Evolutionary conservation across 2,113 vertebrate species (phyloP), one percentile per base, ranked within the genome.

Genomic region (Microcebus ravelobensis): DNA sequence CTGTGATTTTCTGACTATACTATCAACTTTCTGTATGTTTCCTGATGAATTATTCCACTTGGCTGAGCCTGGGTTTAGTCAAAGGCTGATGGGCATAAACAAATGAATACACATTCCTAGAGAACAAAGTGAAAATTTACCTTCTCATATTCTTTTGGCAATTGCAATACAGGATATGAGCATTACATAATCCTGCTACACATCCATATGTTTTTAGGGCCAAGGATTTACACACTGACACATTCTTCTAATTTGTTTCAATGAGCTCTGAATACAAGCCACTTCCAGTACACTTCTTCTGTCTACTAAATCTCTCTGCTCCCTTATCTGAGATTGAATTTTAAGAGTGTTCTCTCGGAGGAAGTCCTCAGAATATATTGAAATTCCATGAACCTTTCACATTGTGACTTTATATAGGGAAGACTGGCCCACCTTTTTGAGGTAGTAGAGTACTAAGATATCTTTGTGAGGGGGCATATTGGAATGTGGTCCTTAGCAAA

Each of bases 41-140:
- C 27, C 29, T 67, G 81, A 87, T 94, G 71, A 96, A 73, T 96
- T 73, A 82, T 82, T 82, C 48, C 17, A 45, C 31, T 96, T 87
- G 94, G 57, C 84, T 81, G 55, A 97, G 83, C 31, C 50, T 45
- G 50, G 63, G 31, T 63, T 67, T 90, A 86, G 65, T 68, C 55
- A 93, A 79, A 61, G 25, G 61, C 48, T 87, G 74, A 88, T 29
- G 8, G 17, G 15, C 23, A 79, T 86, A 77, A 91, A 74, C 27
- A 45, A 87, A 85, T 84, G 79, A 96, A 93, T 7, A 34, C 20
- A 55, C 68, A 65, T 96, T 96, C 93, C 95, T 97, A 71, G 79
- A 96, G 63, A 97, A 96, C 82, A 42, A 79, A 45, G 82, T 88
- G 71, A 79, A 94, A 95, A 59, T 73, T 79, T 91, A 34, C 34